Evolutionary conservation across 1,140 invertebrate species (phyloP).

Genomic region (Amyelois transitella): DNA sequence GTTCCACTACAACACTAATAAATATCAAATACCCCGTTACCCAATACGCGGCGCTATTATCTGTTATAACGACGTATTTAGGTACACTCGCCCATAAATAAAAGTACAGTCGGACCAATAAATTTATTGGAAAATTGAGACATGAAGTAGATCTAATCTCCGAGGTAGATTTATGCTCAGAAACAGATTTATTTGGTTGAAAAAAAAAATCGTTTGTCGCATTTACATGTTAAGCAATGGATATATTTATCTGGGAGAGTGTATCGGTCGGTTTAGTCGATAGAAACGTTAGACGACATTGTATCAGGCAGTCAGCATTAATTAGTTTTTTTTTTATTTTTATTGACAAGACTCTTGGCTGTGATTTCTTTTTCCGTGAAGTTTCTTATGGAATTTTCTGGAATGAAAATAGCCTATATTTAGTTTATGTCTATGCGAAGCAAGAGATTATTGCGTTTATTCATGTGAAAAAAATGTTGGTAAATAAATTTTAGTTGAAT

Average conservation of each 20-base stretch:
- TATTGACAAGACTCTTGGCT: too few relatives aligned
- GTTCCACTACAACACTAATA: conserved; percentile 6
- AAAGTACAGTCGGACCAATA: conserved; percentile 10
- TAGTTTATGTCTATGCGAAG: too few relatives aligned
- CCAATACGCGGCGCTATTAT: conserved; percentile 15
- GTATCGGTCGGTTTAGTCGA: background rate
- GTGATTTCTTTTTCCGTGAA: too few relatives aligned
- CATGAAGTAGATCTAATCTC: conserved; percentile 16
- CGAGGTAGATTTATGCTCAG: conserved; percentile 10
- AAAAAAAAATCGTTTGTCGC: conserved; percentile 2
- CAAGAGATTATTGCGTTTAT: too few relatives aligned
- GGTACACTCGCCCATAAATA: conserved; percentile 16
- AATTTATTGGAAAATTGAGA: conserved; percentile 20
- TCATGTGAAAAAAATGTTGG: too few relatives aligned
- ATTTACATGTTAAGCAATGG: background rate
- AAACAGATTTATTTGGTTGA: conserved; percentile 13
- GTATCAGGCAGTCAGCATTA: background rate
- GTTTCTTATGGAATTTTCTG: too few relatives aligned
- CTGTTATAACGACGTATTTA: conserved; percentile 16
- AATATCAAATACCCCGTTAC: conserved; percentile 17
- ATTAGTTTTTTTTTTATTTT: too few relatives aligned
- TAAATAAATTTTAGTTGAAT: too few relatives aligned
- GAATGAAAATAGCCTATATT: too few relatives aligned
- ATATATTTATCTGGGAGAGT: background rate
- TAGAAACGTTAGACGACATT: background rate